Conservation (phyloP, 35 echinoderm and acorn worm genomes). For the Strongylocentrotus purpuratus region DNA sequence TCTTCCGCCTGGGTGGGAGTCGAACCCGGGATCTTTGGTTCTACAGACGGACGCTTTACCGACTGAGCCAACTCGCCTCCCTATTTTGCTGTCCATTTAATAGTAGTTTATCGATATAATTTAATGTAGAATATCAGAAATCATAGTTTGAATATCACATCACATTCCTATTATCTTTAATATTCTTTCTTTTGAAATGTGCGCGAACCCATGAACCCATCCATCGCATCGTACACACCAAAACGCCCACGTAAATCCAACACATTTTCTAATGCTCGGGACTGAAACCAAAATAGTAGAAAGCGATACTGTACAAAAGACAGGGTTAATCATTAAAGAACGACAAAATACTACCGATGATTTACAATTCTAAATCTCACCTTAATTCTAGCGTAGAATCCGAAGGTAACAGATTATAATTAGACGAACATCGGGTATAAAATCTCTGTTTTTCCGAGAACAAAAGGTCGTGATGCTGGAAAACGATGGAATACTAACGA, state of each 20-base stretch:
- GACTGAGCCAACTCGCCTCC: too few species aligned
- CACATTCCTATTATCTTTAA: too few species aligned
- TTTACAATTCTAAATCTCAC: neutral
- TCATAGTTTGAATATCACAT: too few species aligned
- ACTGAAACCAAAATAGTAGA: neutral
- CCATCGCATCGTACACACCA: neutral
- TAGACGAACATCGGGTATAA: neutral
- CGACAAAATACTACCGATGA: neutral
- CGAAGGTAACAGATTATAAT: neutral
- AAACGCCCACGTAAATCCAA: neutral
- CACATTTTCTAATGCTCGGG: neutral
- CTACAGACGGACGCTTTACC: too few species aligned
- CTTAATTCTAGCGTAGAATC: neutral
- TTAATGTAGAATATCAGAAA: too few species aligned
- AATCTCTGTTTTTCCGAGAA: neutral
- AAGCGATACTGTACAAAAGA: neutral
- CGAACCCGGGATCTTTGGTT: too few species aligned
- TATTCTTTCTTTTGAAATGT: too few species aligned
- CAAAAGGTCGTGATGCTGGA: neutral
- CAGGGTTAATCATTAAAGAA: neutral
- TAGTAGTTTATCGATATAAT: too few species aligned
- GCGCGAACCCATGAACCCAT: too few species aligned
- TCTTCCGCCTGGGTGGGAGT: too few species aligned
- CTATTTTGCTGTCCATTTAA: too few species aligned
- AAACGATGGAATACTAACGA: too few species aligned